Evolutionary conservation across 35 echinoderm and acorn worm species (phyloP).

Genomic region (Lytechinus variegatus): DNA sequence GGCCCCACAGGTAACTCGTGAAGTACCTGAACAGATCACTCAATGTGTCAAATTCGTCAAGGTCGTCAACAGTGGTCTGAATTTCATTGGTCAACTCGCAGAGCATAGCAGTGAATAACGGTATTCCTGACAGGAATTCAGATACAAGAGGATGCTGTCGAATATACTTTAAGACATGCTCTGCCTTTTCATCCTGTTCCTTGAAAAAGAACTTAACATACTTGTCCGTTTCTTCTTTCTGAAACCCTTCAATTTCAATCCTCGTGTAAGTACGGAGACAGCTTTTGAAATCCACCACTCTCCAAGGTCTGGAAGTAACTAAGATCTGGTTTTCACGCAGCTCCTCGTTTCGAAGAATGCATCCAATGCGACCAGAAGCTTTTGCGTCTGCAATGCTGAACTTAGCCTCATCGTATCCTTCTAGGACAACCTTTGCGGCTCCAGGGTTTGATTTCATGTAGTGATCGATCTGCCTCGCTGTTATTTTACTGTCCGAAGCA

Average conservation of each 20-base stretch:
- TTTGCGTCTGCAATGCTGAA: slow-evolving; percentile 1
- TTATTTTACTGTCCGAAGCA: slow-evolving; percentile 35
- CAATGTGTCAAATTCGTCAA: slow-evolving; percentile 41
- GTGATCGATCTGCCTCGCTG: neutral
- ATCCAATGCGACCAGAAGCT: slow-evolving; percentile 28
- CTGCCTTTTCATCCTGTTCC: slow-evolving; percentile 4
- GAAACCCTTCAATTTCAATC: slow-evolving; percentile 55
- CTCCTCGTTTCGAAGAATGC: neutral
- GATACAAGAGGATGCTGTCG: neutral
- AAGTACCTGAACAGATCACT: slow-evolving; percentile 37
- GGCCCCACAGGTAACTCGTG: slow-evolving; percentile 39
- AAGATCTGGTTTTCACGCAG: slow-evolving; percentile 39
- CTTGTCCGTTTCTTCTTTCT: slow-evolving; percentile 11
- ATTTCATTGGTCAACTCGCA: slow-evolving; percentile 24
- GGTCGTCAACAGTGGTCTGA: slow-evolving; percentile 5
- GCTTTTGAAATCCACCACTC: slow-evolving; percentile 48
- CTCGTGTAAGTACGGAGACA: neutral
- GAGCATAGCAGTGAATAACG: neutral
- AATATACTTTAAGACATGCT: neutral
- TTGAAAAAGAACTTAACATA: slow-evolving; percentile 49
- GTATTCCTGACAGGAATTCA: neutral
- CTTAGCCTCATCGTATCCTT: slow-evolving; percentile 58
- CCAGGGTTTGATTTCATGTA: slow-evolving; percentile 47
- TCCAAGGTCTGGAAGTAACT: slow-evolving; percentile 46
- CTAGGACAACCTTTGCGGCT: slow-evolving; percentile 37